A percentile compares a stretch with the other conserved stretches of the same genome.
Evolutionary conservation across 2,113 vertebrate genomes (phyloP).

Genomic region (Psilopsiagon aurifrons): DNA sequence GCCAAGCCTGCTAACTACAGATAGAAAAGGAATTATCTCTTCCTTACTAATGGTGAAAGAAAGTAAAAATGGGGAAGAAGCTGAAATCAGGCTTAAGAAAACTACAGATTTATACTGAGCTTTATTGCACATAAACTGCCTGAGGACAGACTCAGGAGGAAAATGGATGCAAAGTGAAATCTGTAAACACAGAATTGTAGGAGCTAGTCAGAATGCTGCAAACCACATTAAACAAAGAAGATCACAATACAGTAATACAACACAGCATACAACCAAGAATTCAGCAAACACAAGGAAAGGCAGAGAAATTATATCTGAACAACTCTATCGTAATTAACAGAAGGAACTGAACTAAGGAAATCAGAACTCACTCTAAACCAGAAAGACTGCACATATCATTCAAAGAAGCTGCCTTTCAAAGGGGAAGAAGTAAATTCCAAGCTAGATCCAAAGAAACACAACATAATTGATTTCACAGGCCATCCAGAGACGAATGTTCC

Average conservation of each 20-base stretch:
- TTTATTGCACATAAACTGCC: background rate
- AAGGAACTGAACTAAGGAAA: background rate
- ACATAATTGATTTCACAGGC: background rate
- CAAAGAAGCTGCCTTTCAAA: background rate
- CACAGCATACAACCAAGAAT: background rate
- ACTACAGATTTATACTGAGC: background rate
- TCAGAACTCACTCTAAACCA: background rate
- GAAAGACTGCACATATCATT: background rate
- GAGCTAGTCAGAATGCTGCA: background rate
- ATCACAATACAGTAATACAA: background rate
- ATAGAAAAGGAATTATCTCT: background rate
- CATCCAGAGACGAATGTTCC: background rate
- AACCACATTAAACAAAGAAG: background rate
- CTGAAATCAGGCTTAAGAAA: background rate
- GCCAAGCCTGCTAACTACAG: background rate
- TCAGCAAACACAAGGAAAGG: background rate
- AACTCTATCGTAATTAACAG: background rate
- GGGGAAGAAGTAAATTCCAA: constrained; percentile 5
- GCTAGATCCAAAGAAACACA: background rate
- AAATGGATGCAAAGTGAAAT: background rate
- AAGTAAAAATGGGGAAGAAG: background rate
- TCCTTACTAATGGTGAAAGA: background rate
- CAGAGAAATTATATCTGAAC: background rate
- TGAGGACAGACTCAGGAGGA: background rate
- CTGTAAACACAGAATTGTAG: background rate